These are phyloP conservation scores for Drosophila carrolli DNA, from an alignment of 1,140 invertebrate genomes.

Conservation along the genomic window DNA sequence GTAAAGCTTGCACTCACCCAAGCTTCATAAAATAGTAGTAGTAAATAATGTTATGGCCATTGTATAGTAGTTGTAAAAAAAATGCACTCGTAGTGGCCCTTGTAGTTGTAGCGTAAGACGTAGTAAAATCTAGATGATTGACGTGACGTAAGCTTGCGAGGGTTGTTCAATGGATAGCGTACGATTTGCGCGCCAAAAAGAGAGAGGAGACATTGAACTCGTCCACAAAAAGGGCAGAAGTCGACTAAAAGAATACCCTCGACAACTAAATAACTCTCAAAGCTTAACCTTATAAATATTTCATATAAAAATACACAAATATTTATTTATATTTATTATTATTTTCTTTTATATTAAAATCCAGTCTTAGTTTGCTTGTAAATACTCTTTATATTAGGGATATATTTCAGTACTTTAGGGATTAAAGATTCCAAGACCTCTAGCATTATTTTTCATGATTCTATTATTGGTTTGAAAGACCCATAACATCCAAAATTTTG, in stretches of 20 bases:
- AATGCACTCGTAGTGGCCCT: conserved; percentile 16
- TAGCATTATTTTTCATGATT: too few species aligned
- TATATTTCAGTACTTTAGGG: too few species aligned
- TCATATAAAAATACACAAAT: too few species aligned
- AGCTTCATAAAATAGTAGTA: conserved; percentile 7
- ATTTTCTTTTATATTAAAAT: too few species aligned
- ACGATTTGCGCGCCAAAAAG: conserved; percentile 52
- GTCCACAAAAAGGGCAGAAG: background rate
- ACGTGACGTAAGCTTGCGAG: conserved; percentile 41
- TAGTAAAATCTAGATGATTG: conserved; percentile 41
- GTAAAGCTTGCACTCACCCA: conserved; percentile 24
- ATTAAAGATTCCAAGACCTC: too few species aligned
- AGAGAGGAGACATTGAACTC: conserved; percentile 59
- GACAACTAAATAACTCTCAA: too few species aligned
- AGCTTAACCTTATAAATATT: too few species aligned
- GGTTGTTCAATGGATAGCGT: conserved; percentile 45
- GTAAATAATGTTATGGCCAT: conserved; percentile 3
- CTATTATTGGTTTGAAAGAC: too few species aligned
- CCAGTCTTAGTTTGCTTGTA: too few species aligned
- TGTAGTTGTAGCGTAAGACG: conserved; percentile 39
- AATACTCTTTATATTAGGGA: too few species aligned
- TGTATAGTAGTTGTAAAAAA: conserved; percentile 20
- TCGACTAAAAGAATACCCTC: background rate
- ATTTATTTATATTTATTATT: too few species aligned
- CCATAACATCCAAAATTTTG: background rate